Evolutionary conservation across 2,797 vertebrate genomes (phyloP).

Genomic region (Iguana delicatissima): DNA sequence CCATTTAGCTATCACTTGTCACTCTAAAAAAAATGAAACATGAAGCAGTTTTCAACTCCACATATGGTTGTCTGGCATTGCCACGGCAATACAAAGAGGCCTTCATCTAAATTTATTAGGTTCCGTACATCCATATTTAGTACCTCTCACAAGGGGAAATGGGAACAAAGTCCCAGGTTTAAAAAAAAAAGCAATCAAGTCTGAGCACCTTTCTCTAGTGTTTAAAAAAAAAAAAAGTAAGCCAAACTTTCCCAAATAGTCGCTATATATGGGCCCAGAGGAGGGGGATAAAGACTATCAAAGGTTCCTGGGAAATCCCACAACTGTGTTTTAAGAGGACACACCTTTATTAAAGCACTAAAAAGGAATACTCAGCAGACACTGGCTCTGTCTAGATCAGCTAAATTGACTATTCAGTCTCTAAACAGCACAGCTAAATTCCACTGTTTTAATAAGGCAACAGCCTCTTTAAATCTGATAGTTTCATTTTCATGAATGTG

Average conservation of each 20-base stretch:
- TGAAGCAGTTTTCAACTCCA: background rate
- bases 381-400: conserved; percentile 7
- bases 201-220: background rate
- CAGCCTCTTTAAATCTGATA: background rate
- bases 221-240: background rate
- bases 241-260: background rate
- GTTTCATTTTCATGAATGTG: background rate
- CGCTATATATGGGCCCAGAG: background rate
- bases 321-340: conserved; percentile 9
- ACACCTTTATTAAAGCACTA: background rate
- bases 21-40: background rate
- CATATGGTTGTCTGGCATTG: background rate
- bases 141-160: too few relatives aligned
- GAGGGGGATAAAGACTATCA: background rate
- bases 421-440: conserved; percentile 12
- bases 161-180: too few relatives aligned
- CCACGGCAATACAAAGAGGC: background rate
- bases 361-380: conserved; percentile 5
- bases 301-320: background rate
- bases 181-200: background rate
- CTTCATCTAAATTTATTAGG: background rate
- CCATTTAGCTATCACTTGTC: background rate
- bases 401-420: conserved; percentile 16
- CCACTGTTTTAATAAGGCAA: background rate
- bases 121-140: background rate